Evolutionary conservation across 2,888 invertebrate species (phyloP).

Genomic region (Caenorhabditis virilis): DNA sequence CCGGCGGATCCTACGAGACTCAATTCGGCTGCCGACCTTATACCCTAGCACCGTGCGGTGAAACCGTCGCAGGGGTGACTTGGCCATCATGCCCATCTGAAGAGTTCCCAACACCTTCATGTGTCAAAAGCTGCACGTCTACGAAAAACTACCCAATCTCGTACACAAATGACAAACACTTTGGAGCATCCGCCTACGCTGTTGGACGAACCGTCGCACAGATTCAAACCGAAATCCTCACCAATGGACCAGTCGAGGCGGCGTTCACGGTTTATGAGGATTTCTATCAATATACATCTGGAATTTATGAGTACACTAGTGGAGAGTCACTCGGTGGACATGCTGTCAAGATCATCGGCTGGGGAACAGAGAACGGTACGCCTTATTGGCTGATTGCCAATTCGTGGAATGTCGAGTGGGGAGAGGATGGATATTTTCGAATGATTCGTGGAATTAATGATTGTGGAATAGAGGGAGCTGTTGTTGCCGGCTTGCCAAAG

Average conservation of each 20-base stretch:
- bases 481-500: conserved; percentile 67
- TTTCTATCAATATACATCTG: conserved; percentile 48
- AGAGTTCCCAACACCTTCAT: conserved; percentile 50
- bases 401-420: conserved; percentile 92
- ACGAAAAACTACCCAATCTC: conserved; percentile 36
- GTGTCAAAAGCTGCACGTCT: conserved; percentile 36
- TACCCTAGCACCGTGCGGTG: conserved; percentile 84
- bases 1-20: conserved; percentile 76
- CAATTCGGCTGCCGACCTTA: conserved; percentile 83
- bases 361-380: conserved; percentile 77
- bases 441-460: conserved; percentile 80
- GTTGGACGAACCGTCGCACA: conserved; percentile 53
- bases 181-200: conserved; percentile 58
- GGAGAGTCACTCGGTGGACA: conserved; percentile 81
- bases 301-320: conserved; percentile 75
- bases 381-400: conserved; percentile 91
- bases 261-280: conserved; percentile 57
- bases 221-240: conserved; percentile 75
- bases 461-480: conserved; percentile 72
- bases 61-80: conserved; percentile 81
- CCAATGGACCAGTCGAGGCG: conserved; percentile 64
- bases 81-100: conserved; percentile 71
- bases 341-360: conserved; percentile 84
- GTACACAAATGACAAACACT: conserved; percentile 48
- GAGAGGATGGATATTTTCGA: conserved; percentile 82